A percentile compares a stretch with the other conserved stretches of the same genome.
Conservation (phyloP, 1,140 invertebrate species). For the Sminthurides bifidus region DNA sequence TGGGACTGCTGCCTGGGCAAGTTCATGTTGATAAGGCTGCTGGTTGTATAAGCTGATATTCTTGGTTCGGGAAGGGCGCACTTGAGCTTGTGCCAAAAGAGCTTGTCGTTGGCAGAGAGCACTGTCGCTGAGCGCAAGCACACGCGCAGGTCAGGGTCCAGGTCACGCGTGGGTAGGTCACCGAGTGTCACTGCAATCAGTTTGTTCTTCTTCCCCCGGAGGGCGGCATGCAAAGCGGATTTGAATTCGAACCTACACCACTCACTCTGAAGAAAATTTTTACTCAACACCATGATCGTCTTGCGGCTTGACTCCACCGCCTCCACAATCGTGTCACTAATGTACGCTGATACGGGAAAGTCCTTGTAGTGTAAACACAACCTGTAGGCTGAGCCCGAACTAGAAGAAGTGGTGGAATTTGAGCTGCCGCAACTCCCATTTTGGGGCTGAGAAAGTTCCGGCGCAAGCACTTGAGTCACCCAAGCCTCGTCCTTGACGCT, state of each 20-base stretch:
- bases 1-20: background rate
- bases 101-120: slow-evolving; percentile 80
- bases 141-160: slow-evolving; percentile 76
- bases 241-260: slow-evolving; percentile 91
- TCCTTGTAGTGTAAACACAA: slow-evolving; percentile 77
- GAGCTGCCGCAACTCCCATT: no score
- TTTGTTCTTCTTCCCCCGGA: slow-evolving; percentile 50
- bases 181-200: slow-evolving; percentile 76
- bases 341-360: slow-evolving; percentile 66
- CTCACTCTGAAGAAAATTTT: slow-evolving; percentile 85
- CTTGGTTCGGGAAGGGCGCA: slow-evolving; percentile 69
- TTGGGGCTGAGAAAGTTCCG: slow-evolving; percentile 63
- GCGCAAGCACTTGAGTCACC: slow-evolving; percentile 69
- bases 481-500: slow-evolving; percentile 80
- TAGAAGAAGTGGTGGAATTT: slow-evolving; percentile 18
- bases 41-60: slow-evolving; percentile 4
- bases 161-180: slow-evolving; percentile 66
- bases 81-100: slow-evolving; percentile 87
- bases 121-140: slow-evolving; percentile 79
- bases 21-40: background rate
- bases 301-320: slow-evolving; percentile 78
- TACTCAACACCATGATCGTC: slow-evolving; percentile 79
- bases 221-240: slow-evolving; percentile 75
- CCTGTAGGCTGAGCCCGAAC: slow-evolving; percentile 46
- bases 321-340: slow-evolving; percentile 77